A percentile compares a stretch with the other conserved stretches of the same genome.
These are phyloP conservation scores for Gallinago stenura DNA, from an alignment of 2,797 vertebrate genomes.

Conservation along the genomic window DNA sequence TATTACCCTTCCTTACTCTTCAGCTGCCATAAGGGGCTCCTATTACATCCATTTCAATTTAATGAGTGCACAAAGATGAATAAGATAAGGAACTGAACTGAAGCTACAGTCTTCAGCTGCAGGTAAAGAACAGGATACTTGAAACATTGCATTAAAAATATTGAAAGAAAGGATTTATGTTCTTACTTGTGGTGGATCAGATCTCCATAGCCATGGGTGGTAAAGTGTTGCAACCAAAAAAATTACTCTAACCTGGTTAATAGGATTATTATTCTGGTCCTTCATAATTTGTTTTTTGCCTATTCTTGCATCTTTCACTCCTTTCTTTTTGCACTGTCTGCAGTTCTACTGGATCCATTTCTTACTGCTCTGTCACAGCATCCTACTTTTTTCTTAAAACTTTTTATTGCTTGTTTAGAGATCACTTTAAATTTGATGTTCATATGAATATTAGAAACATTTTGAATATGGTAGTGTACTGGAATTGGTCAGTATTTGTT, in stretches of 20 bases:
- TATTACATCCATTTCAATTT: background rate
- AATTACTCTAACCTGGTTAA: background rate
- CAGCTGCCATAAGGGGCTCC: background rate
- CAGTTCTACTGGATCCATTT: background rate
- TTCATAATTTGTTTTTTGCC: background rate
- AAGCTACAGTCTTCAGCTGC: background rate
- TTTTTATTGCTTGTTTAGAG: background rate
- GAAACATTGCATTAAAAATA: background rate
- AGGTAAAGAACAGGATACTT: background rate
- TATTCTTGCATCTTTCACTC: background rate
- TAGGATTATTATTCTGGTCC: background rate
- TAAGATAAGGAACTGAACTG: background rate
- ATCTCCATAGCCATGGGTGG: background rate
- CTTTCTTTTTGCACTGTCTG: background rate
- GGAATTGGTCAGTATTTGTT: background rate
- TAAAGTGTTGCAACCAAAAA: background rate
- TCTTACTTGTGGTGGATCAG: background rate
- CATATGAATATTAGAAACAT: background rate
- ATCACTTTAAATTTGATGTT: background rate
- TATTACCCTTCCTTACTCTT: background rate
- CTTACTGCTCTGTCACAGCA: background rate
- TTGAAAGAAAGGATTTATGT: background rate
- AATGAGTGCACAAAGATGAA: background rate
- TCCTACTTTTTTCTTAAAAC: background rate
- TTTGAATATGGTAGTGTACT: background rate